Percentiles rank a stretch among this genome's conserved stretches.
These are phyloP conservation scores for Cavia aperea DNA, from an alignment of 2,113 vertebrate species.

Conservation along the genomic window DNA sequence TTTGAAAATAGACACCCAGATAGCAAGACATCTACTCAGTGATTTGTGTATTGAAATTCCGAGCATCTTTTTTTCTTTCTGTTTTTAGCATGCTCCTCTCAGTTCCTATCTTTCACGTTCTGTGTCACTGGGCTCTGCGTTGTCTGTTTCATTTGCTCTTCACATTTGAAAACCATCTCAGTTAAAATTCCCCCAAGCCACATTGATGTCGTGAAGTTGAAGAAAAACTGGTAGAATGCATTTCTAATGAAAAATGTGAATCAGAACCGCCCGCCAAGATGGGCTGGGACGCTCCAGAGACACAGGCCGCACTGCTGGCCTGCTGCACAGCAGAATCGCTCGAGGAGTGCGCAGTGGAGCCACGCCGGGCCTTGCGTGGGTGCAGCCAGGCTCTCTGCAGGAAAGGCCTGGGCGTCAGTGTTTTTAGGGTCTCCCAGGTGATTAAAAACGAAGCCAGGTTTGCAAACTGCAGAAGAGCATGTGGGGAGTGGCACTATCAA, in stretches of 20 bases:
- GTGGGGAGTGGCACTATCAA: not conserved
- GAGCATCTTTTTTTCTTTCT: constrained; percentile 20
- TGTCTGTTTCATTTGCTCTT: constrained; percentile 46
- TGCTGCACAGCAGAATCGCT: not conserved
- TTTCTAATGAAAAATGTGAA: constrained; percentile 53
- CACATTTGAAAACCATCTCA: constrained; percentile 49
- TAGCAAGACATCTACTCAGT: constrained; percentile 61
- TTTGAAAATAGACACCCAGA: constrained; percentile 52
- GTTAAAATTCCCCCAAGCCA: constrained; percentile 55
- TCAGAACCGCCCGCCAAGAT: constrained; percentile 29
- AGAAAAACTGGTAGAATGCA: constrained; percentile 14
- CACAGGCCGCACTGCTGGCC: not conserved
- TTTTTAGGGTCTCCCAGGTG: constrained; percentile 26
- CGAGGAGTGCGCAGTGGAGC: not conserved
- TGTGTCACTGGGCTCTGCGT: constrained; percentile 47
- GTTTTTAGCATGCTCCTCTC: constrained; percentile 36
- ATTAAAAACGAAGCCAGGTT: constrained; percentile 29
- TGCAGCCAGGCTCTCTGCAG: not conserved
- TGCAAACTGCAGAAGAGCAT: constrained; percentile 7
- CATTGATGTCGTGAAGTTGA: constrained; percentile 51
- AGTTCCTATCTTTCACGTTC: constrained; percentile 55
- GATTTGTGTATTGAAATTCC: constrained; percentile 65
- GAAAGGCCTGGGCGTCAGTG: not conserved
- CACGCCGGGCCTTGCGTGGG: not conserved
- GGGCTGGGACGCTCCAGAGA: not conserved